Base-by-base conservation (phyloP, 1,140 invertebrate genomes). In the Harpegnathos saltator region DNA sequence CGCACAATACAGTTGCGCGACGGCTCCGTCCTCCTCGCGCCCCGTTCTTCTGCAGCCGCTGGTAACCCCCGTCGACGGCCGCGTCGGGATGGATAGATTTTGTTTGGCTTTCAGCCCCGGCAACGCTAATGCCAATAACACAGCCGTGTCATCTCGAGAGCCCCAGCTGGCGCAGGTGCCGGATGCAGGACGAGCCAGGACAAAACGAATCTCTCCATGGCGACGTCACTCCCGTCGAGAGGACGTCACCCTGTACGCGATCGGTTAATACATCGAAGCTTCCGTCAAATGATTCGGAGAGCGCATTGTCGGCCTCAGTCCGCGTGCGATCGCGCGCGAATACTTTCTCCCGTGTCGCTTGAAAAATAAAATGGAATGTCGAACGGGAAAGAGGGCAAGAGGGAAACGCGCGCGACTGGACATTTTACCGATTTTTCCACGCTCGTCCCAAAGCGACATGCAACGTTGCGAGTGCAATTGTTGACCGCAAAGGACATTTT, bases 81-180 rank as follows among this genome's bases (percentile, higher is more conserved):
- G 38, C 75, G 73, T 52, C 58, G 62, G 59, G 65, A 80, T 69
- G 33, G 75, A 80, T 80, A 87, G 88, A 84, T 89, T 86, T 84
- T 83, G 86, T 56, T 83, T 65, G 82, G 48, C 71, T 88, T 83
- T 88, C 83, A 66, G 26, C 85, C n/a, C n/a, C 86, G 86, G 89
- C 87, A 87, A 90, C 88, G 74, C 72, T 71, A 90, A 90, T 89
- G 88, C 84, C 86, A 65, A 89, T 87, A 85, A 90, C 85, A 90
- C 80, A 68, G 52, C 63, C 84, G 66, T 81, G 88, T 88, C 88
- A 89, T 62, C 82, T 84, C 86, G 86, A 87, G 86, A 88, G 82
- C 86, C 84, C 86, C 75, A 62, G 56, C 71, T 71, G 24, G 48
- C 61, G 58, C 85, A 83, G 71, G 75, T 81, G 75, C 63, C 83